Conservation (phyloP, 2,888 invertebrate genomes). For the Patella pellucida region DNA sequence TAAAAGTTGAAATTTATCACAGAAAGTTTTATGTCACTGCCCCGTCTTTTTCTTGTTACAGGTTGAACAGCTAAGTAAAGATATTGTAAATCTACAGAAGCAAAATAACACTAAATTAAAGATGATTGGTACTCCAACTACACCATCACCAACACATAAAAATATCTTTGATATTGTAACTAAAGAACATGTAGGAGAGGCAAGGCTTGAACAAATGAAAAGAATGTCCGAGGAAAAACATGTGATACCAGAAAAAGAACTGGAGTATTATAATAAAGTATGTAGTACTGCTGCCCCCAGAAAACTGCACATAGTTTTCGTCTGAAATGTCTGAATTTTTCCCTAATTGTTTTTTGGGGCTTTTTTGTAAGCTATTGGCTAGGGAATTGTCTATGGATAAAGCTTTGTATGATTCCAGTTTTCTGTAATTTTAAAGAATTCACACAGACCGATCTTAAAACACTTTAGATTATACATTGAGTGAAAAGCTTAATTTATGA, state of each 20-base stretch:
- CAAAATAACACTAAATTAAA: background rate
- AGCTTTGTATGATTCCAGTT: too few species aligned
- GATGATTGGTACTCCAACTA: background rate
- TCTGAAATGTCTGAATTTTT: too few species aligned
- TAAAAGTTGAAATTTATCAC: slow-evolving; percentile 16
- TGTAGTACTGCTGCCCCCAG: too few species aligned
- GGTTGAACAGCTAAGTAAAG: slow-evolving; percentile 25
- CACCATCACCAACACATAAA: background rate
- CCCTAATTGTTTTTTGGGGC: too few species aligned
- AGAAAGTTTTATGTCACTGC: background rate
- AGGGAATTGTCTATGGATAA: too few species aligned
- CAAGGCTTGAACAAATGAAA: slow-evolving; percentile 52
- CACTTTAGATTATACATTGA: too few species aligned
- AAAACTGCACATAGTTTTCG: too few species aligned
- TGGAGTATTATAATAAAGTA: slow-evolving; percentile 51
- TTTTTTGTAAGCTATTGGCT: too few species aligned
- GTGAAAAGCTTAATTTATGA: too few species aligned
- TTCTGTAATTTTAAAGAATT: too few species aligned
- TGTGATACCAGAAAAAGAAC: slow-evolving; percentile 51
- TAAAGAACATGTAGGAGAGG: slow-evolving; percentile 46
- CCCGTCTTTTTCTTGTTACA: slow-evolving; percentile 4
- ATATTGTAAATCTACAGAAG: slow-evolving; percentile 3
- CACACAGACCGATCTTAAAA: too few species aligned
- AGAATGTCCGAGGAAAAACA: slow-evolving; percentile 55
- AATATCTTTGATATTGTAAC: slow-evolving; percentile 34